Conservation (phyloP, 2,888 invertebrate species). For the Julus scandinavius region DNA sequence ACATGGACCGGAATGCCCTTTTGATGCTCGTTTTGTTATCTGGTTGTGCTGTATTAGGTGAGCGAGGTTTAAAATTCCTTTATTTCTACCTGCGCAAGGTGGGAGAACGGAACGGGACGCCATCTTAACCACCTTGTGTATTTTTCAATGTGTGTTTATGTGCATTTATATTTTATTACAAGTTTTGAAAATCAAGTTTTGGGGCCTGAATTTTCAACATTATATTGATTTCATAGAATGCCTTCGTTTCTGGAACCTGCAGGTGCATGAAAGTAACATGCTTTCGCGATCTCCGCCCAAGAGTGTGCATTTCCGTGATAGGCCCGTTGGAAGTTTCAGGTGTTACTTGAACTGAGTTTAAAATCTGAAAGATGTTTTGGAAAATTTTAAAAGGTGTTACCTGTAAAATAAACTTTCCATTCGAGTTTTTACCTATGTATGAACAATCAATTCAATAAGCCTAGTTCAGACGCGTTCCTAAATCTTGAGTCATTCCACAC, state of each 20-base stretch:
- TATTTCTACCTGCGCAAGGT: not conserved
- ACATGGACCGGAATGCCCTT: not conserved
- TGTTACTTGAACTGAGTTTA: not conserved
- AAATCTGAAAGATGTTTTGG: not conserved
- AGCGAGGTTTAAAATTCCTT: constrained; percentile 18
- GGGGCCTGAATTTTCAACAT: not conserved
- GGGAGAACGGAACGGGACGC: not conserved
- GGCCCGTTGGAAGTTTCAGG: not conserved
- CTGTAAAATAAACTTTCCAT: not conserved
- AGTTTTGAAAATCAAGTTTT: not conserved
- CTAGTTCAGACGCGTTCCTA: not conserved
- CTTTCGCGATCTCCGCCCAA: not conserved
- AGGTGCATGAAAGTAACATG: not conserved
- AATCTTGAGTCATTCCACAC: not conserved
- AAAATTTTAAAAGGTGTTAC: not conserved
- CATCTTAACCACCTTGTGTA: constrained; percentile 16
- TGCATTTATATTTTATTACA: not conserved
- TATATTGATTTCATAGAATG: not conserved
- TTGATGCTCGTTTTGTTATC: not conserved
- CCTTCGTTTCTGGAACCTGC: not conserved
- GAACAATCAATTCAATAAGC: not conserved
- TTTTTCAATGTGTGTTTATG: not conserved
- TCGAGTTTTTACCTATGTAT: not conserved
- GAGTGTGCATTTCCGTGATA: not conserved
- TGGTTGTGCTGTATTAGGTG: not conserved